Evolutionary conservation across 2,888 invertebrate species (phyloP).

Genomic region (Cylindroiulus punctatus): DNA sequence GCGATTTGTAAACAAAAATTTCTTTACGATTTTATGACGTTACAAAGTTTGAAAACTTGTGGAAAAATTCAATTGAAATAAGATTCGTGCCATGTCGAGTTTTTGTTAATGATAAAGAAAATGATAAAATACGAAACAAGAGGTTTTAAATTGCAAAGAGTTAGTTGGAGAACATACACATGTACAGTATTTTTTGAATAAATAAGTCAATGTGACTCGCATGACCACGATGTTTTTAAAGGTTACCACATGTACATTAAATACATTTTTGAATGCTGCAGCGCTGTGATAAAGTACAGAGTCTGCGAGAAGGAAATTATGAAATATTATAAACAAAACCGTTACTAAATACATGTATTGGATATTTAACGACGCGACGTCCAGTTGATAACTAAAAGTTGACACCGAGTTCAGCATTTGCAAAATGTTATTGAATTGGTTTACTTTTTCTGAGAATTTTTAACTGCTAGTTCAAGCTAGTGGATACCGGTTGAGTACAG

Average conservation of each 20-base stretch:
- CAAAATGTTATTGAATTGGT: not conserved
- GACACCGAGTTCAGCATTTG: slow-evolving; percentile 35
- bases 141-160: too few species aligned
- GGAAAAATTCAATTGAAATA: too few species aligned
- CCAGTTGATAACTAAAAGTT: not conserved
- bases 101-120: too few species aligned
- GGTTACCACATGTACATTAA: not conserved
- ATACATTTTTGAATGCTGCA: not conserved
- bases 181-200: too few species aligned
- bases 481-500: too few species aligned
- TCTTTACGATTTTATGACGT: too few species aligned
- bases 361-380: not conserved
- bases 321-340: not conserved
- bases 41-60: too few species aligned
- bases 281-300: not conserved
- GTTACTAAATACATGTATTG: not conserved
- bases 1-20: too few species aligned
- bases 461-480: too few species aligned
- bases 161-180: too few species aligned
- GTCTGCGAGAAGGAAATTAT: not conserved
- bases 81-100: too few species aligned
- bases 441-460: not conserved
- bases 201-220: not conserved
- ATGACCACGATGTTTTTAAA: not conserved
- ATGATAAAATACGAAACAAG: too few species aligned